Base-by-base conservation (phyloP, 2,797 vertebrate genomes). In the Rhadinocentrus ornatus region DNA sequence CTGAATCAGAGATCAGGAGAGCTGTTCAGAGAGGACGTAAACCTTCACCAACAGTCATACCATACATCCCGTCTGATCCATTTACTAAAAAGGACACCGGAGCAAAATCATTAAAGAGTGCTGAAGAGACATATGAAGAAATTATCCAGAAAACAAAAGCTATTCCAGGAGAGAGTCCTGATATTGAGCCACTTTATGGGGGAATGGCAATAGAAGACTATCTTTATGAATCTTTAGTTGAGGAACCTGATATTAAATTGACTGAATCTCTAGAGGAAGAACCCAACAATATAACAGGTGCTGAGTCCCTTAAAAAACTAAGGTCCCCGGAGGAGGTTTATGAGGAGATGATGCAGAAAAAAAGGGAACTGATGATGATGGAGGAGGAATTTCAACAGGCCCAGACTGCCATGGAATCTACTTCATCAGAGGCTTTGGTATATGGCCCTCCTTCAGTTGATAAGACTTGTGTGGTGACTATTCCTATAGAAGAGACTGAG, bases 161-260 rank as follows among this genome's bases (percentile, higher is more conserved):
- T 53, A 95, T 96, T 89, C 93, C 95, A 89, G 93, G 90, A 76
- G 97, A 96, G 75, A 96, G 96, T 82, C 93, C 97, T 90, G 97
- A 97, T 85, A 96, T 98, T 87, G 98, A 99, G 74, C 95, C 97
- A 34, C 94, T 99, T 29, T 99, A 98, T 86, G 97, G 96, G 52
- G 98, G 98, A 61, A 97, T 99, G 97, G 48, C 97, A 85, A 99
- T 99, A 91, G 97, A 99, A 71, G 98, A 99, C 91, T 99, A 99
- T 89, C 97, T 98, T 87, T 99, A 99, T 80, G 97, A 99, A 76
- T 97, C 97, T 61, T 94, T 99, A 84, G 94, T 99, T 75, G 97
- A 97, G 74, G 96, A 97, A 57, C 91, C 95, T 90, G 94, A 94
- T 78, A 84, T 87, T 15, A 89, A 93, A 64, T 60, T 91, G n/a